Evolutionary conservation across 2,888 invertebrate genomes (phyloP).

Genomic region (Xestobium rufovillosum): DNA sequence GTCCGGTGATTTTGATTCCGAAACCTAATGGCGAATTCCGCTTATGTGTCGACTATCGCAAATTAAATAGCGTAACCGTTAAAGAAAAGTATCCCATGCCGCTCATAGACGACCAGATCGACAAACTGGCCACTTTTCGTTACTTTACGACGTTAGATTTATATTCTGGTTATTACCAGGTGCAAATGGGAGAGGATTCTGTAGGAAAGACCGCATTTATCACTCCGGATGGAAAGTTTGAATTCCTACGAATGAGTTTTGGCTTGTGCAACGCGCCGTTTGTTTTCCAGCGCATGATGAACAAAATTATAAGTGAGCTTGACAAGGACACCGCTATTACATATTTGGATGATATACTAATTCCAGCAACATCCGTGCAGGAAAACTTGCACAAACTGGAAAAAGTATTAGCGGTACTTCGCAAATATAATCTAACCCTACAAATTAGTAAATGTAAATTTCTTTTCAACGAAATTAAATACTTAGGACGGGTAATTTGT

Average conservation of each 20-base stretch:
- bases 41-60: background rate
- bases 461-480: background rate
- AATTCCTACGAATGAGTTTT: background rate
- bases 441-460: background rate
- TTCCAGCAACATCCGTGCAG: background rate
- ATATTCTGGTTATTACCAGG: background rate
- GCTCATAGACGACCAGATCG: background rate
- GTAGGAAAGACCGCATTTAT: background rate
- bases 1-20: background rate
- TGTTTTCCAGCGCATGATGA: background rate
- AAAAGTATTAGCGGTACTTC: background rate
- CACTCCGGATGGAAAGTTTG: background rate
- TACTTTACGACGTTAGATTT: background rate
- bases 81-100: constrained; percentile 2
- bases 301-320: background rate
- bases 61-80: background rate
- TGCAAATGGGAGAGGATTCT: background rate
- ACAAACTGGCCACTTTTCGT: background rate
- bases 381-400: background rate
- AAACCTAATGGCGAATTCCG: background rate
- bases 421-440: background rate
- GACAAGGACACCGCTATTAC: background rate
- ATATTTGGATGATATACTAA: background rate
- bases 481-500: background rate
- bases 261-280: background rate